Evolutionary conservation across 64 coral and sea anemone genomes (phyloP), one percentile per base, ranked within the genome.

Genomic region (Stichodactyla mertensii): DNA sequence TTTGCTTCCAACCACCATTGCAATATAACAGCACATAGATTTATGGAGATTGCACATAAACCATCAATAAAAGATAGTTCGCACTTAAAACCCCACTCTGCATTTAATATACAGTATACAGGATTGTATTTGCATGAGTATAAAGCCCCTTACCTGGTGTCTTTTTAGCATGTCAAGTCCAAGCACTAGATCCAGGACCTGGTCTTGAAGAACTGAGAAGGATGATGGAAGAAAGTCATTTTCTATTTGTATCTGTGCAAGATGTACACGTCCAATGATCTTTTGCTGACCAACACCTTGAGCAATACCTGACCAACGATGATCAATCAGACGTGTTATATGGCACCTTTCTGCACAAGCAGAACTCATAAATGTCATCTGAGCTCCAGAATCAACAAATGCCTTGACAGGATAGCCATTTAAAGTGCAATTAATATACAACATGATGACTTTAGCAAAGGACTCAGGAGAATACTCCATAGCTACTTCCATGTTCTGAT

Each of bases 401-500:
- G 97, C 97, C 89, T 99, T 99, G 0, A 99, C 97, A 55, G 93
- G 93, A 52, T 95, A 86, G 14, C 97, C 97, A 86, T 99, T 92
- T 16, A 99, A 88, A 71, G 89, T 91, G 83, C 92, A 95, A 71
- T 99, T 99, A 56, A 99, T 99, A 58, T 99, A 99, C 62, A 99
- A 60, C 97, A 99, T 99, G 78, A 92, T 90, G 5, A 99, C 97
- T 69, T 95, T 92, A 52, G 92, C 97, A 93, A 99, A 99, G 10
- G 97, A 99, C 55, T 99, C 97, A 26, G 97, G 97, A 59, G 97
- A 95, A 57, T 95, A 95, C 13, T 99, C 97, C 97, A 99, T 99
- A 7, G 97, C 97, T 61, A 90, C 94, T 54, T 99, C 97, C 97
- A 99, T 99, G 86, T 99, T 99, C 61, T 94, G 87, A 84, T 99